A percentile compares a stretch with the other conserved stretches of the same genome.
phyloP scores from a whole-genome alignment of 2,888 invertebrate species.

The Dryadula phaetusa region DNA sequence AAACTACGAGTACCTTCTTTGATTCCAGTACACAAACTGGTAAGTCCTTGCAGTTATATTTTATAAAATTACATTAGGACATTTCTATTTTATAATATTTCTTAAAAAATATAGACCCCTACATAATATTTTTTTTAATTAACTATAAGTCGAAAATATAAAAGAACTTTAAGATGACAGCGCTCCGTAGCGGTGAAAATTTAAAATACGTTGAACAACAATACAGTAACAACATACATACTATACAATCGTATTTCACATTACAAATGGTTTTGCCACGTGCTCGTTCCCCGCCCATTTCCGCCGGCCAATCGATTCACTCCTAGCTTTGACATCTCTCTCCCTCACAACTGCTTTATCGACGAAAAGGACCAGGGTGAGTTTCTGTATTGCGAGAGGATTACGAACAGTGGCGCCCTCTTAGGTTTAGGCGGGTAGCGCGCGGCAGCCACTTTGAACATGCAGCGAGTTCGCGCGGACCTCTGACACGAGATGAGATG shows the following conservation, averaged over 20 bases:
- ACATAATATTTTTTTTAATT: too few relatives aligned
- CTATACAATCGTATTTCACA: constrained; percentile 57
- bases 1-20: constrained; percentile 96
- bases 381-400: constrained; percentile 55
- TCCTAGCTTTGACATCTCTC: constrained; percentile 64
- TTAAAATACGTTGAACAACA: constrained; percentile 52
- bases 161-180: constrained; percentile 15
- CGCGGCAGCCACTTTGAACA: constrained; percentile 60
- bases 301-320: constrained; percentile 77
- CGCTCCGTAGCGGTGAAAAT: constrained; percentile 49
- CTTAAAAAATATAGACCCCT: too few relatives aligned
- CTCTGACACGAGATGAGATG: constrained; percentile 71
- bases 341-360: constrained; percentile 72
- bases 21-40: constrained; percentile 97
- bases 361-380: constrained; percentile 63
- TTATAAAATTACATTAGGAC: too few relatives aligned
- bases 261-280: constrained; percentile 70
- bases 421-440: constrained; percentile 50
- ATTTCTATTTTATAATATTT: too few relatives aligned
- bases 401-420: constrained; percentile 67
- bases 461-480: constrained; percentile 58
- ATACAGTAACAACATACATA: constrained; percentile 57
- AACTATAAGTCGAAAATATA: constrained; percentile 1
- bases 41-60: too few relatives aligned
- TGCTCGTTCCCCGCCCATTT: constrained; percentile 79